phyloP scores from a whole-genome alignment of 2,888 invertebrate species.

The Gastracanthus pulcherrimus region DNA sequence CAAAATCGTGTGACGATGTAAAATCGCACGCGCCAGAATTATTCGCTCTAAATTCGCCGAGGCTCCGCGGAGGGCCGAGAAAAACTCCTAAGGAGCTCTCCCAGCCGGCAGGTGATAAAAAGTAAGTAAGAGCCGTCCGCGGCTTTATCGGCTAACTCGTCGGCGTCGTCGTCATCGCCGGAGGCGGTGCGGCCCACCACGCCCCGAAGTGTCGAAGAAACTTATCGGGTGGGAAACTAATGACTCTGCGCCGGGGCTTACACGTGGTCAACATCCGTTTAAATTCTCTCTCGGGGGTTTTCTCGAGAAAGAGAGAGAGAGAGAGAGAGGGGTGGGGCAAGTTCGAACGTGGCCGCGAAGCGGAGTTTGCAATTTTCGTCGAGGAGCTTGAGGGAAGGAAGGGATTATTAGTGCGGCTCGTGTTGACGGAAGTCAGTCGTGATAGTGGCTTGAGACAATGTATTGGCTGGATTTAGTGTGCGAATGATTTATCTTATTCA shows the following conservation, averaged over 20 bases:
- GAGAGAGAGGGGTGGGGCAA: background rate
- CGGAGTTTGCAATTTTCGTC: too few relatives aligned
- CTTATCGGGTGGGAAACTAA: slow-evolving; percentile 27
- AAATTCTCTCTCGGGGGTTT: background rate
- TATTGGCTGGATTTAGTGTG: too few relatives aligned
- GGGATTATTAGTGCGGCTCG: too few relatives aligned
- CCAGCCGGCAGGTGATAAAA: background rate
- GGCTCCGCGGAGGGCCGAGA: background rate
- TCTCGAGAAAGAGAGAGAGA: slow-evolving; percentile 1
- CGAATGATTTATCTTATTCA: too few relatives aligned
- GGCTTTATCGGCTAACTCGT: background rate
- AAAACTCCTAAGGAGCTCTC: background rate
- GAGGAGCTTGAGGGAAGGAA: too few relatives aligned
- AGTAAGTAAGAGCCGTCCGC: background rate
- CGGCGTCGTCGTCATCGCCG: background rate
- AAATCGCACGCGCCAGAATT: too few relatives aligned
- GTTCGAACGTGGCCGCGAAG: too few relatives aligned
- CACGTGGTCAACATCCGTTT: slow-evolving; percentile 31
- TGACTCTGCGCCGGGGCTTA: slow-evolving; percentile 18
- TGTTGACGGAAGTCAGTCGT: too few relatives aligned
- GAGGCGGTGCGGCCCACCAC: too few relatives aligned
- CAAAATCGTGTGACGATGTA: too few relatives aligned
- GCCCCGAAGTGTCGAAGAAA: slow-evolving; percentile 26
- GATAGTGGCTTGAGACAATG: too few relatives aligned
- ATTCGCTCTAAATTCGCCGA: background rate